phyloP scores from a whole-genome alignment of 2,113 vertebrate species.

The Morphnarchus princeps region DNA sequence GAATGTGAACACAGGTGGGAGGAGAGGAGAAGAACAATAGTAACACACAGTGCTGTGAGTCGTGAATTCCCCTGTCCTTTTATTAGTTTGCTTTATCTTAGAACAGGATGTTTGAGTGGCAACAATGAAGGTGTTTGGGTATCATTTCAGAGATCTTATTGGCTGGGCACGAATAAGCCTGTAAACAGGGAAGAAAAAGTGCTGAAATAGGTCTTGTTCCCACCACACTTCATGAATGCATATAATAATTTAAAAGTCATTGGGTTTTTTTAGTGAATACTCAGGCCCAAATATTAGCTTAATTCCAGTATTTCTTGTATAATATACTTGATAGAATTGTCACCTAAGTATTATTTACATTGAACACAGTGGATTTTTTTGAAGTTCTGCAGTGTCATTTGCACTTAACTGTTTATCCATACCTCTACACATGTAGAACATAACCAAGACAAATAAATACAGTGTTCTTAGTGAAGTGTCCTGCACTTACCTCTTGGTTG shows the following conservation, averaged over 20 bases:
- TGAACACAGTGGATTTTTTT: not conserved
- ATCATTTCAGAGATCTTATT: not conserved
- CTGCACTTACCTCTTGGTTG: not conserved
- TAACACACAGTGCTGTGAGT: not conserved
- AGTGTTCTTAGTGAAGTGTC: not conserved
- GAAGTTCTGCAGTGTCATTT: not conserved
- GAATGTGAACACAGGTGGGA: not conserved
- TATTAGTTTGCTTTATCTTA: not conserved
- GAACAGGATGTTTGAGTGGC: not conserved
- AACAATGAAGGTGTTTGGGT: not conserved
- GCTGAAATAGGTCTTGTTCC: not conserved
- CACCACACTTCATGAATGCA: not conserved
- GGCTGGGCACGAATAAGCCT: not conserved
- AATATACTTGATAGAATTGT: not conserved
- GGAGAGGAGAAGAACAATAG: not conserved
- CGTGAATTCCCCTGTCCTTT: not conserved
- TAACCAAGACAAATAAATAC: not conserved
- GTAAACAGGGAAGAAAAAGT: not conserved
- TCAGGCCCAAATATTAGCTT: not conserved
- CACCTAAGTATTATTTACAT: not conserved
- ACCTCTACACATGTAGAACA: not conserved
- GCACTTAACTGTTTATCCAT: not conserved
- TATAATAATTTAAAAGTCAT: not conserved
- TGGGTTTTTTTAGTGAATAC: not conserved
- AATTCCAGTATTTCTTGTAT: not conserved